Conservation (phyloP, 1,140 invertebrate genomes). For the Caligus rogercresseyi region DNA sequence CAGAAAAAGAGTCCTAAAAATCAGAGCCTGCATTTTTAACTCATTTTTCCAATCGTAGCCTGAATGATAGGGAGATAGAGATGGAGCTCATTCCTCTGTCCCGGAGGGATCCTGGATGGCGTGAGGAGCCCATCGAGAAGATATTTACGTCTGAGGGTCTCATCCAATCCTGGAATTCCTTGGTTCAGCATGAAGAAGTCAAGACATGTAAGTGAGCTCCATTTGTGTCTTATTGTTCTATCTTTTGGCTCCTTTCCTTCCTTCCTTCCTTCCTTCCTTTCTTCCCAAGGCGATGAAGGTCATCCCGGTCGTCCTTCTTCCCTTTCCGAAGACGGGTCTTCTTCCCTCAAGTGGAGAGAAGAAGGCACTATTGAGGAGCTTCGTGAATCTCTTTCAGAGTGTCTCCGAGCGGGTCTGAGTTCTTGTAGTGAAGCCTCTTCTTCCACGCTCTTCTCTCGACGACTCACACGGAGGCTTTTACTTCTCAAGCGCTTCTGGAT, state of each 20-base stretch:
- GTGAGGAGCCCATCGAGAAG: not conserved
- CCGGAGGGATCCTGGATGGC: not conserved
- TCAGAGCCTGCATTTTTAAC: not conserved
- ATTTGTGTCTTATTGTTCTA: too few relatives aligned
- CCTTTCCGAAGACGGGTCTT: too few relatives aligned
- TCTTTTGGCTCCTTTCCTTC: too few relatives aligned
- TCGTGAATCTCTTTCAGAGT: not conserved
- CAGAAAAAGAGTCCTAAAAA: not conserved
- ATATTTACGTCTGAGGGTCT: not conserved
- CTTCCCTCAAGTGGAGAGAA: not conserved
- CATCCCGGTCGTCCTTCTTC: too few relatives aligned
- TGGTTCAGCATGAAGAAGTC: not conserved
- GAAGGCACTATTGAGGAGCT: not conserved
- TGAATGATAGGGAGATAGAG: not conserved
- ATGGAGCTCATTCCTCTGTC: not conserved
- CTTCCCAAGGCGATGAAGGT: not conserved
- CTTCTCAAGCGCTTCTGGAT: conserved; percentile 5
- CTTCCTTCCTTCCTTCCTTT: not conserved
- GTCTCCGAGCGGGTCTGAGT: not conserved
- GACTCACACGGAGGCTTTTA: not conserved
- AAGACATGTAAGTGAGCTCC: not conserved
- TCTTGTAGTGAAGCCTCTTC: not conserved
- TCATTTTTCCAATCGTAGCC: not conserved
- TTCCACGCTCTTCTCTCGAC: not conserved
- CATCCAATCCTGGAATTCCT: not conserved